phyloP scores from a whole-genome alignment of 1,140 invertebrate species.

The Trichonephila clavipes region DNA sequence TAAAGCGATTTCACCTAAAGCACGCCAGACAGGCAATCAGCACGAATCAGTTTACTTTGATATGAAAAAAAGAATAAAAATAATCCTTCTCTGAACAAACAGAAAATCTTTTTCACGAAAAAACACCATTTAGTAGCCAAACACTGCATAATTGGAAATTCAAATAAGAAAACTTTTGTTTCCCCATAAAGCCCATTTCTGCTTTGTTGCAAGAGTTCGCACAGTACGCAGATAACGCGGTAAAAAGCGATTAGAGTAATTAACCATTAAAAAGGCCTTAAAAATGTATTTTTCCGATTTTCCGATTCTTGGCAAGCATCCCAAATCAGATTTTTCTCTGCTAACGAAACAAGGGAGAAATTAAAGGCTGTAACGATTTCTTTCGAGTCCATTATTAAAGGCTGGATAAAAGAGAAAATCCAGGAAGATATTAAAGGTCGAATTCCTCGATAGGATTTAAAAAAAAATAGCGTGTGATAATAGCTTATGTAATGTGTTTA shows the following conservation, averaged over 20 bases:
- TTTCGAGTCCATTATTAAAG: conserved; percentile 45
- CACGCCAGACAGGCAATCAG: background rate
- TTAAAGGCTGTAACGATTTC: conserved; percentile 40
- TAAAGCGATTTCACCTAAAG: background rate
- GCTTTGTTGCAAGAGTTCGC: background rate
- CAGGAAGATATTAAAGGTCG: conserved; percentile 28
- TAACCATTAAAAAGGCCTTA: conserved; percentile 60
- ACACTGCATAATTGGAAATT: conserved; percentile 50
- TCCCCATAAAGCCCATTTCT: conserved; percentile 14
- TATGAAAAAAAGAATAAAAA: background rate
- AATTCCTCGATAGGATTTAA: background rate
- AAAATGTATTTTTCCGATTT: conserved; percentile 61
- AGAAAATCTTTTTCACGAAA: background rate
- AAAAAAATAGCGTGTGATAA: background rate
- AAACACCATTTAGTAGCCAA: background rate
- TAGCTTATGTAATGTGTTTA: background rate
- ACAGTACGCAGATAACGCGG: conserved; percentile 5
- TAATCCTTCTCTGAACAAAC: background rate
- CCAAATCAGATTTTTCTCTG: conserved; percentile 40
- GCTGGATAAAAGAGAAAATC: conserved; percentile 5
- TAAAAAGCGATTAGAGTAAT: conserved; percentile 58
- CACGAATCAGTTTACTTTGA: conserved; percentile 11
- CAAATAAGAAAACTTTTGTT: conserved; percentile 46
- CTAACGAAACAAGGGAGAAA: conserved; percentile 6
- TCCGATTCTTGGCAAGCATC: conserved; percentile 42